Evolutionary conservation across 2,797 vertebrate genomes (phyloP).

Genomic region (Eurystomus glaucurus): DNA sequence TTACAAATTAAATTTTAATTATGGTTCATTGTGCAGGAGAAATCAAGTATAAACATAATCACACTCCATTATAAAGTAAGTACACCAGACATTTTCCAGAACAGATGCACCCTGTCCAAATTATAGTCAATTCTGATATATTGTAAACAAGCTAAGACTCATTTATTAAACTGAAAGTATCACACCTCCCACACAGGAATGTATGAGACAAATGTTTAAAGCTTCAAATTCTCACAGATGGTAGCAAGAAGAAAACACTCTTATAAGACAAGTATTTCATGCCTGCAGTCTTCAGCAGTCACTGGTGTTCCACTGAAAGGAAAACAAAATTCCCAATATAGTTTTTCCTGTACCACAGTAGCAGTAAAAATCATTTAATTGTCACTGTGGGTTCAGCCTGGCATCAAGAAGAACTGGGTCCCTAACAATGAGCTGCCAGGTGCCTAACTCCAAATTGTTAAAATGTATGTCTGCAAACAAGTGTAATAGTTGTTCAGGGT

Average conservation of each 20-base stretch:
- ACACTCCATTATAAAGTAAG: conserved; percentile 69
- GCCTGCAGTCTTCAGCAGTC: background rate
- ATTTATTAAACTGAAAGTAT: conserved; percentile 71
- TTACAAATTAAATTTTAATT: conserved; percentile 78
- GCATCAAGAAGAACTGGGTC: background rate
- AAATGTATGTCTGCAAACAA: background rate
- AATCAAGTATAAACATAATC: conserved; percentile 72
- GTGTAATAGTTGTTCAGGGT: background rate
- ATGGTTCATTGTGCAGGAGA: conserved; percentile 63
- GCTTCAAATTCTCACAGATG: conserved; percentile 59
- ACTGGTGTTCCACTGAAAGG: background rate
- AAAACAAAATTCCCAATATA: background rate
- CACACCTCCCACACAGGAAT: conserved; percentile 70
- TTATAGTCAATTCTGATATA: conserved; percentile 58
- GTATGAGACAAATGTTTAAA: conserved; percentile 66
- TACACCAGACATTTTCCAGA: conserved; percentile 47
- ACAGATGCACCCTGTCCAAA: conserved; percentile 72
- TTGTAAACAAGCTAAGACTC: conserved; percentile 62
- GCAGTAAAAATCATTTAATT: background rate
- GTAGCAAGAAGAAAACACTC: conserved; percentile 41
- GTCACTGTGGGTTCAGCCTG: background rate
- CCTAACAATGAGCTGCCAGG: fast-evolving
- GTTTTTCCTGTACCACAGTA: background rate
- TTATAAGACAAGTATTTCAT: conserved; percentile 13
- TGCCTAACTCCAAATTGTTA: background rate